phyloP scores from a whole-genome alignment of 2,888 invertebrate genomes.

The Amphipoea oculea region DNA sequence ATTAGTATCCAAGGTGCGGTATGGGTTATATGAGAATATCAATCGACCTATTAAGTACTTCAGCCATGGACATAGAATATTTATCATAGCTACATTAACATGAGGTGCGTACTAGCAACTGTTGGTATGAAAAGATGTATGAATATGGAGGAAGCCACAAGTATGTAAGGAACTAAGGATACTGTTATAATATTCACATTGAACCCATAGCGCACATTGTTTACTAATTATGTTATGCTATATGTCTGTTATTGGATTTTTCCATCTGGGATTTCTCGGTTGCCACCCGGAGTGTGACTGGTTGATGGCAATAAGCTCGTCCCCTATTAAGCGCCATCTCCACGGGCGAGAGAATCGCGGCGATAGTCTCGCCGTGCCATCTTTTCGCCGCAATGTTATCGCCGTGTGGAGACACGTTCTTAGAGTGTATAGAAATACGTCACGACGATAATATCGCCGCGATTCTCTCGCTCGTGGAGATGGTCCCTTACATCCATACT shows the following conservation, averaged over 20 bases:
- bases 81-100: constrained; percentile 35
- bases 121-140: constrained; percentile 30
- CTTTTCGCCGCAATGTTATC: too few species aligned
- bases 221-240: constrained; percentile 19
- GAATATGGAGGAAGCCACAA: constrained; percentile 36
- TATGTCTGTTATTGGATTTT: neutral
- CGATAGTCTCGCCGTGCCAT: too few species aligned
- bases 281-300: neutral
- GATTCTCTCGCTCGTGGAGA: too few species aligned
- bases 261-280: neutral
- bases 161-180: constrained; percentile 31
- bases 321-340: neutral
- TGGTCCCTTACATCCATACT: too few species aligned
- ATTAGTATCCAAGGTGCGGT: constrained; percentile 35
- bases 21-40: constrained; percentile 37
- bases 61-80: constrained; percentile 32
- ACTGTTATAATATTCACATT: constrained; percentile 42
- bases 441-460: too few species aligned
- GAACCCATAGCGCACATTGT: constrained; percentile 34
- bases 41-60: constrained; percentile 18
- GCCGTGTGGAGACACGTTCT: too few species aligned
- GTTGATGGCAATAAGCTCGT: neutral
- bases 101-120: constrained; percentile 7
- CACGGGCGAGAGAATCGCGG: too few species aligned
- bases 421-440: too few species aligned